Evolutionary conservation across 2,113 vertebrate species (phyloP).

Genomic region (Callopanchax toddi): DNA sequence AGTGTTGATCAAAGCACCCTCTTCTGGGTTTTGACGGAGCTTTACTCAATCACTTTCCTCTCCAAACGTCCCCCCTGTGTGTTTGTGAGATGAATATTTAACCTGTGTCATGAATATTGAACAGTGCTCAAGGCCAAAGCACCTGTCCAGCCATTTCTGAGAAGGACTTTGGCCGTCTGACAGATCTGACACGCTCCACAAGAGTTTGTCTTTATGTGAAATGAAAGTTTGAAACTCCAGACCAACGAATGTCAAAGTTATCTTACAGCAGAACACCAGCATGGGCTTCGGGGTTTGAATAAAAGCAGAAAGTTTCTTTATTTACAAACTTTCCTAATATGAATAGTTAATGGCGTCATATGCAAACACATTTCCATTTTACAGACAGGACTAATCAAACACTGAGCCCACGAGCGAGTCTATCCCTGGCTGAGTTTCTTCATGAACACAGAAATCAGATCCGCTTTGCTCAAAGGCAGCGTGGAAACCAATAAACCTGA

Average conservation of each 20-base stretch:
- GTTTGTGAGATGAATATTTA: slow-evolving; percentile 62
- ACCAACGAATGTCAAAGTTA: no score
- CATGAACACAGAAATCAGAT: slow-evolving; percentile 19
- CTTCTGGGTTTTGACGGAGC: slow-evolving; percentile 10
- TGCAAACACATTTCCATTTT: slow-evolving; percentile 26
- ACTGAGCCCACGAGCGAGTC: slow-evolving; percentile 13
- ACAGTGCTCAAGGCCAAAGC: slow-evolving; percentile 50
- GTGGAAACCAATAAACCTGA: slow-evolving; percentile 24
- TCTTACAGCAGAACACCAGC: no score
- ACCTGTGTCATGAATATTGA: slow-evolving; percentile 61
- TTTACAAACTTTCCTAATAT: slow-evolving; percentile 35
- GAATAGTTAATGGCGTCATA: slow-evolving; percentile 25
- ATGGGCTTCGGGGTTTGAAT: neutral
- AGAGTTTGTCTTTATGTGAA: no score
- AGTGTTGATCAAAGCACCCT: slow-evolving; percentile 20
- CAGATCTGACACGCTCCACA: slow-evolving; percentile 5
- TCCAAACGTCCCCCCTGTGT: slow-evolving; percentile 36
- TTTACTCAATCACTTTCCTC: slow-evolving; percentile 33
- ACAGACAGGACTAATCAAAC: slow-evolving; percentile 25
- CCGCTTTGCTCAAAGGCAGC: slow-evolving; percentile 4
- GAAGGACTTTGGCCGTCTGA: slow-evolving; percentile 22
- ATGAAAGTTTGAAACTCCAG: no score
- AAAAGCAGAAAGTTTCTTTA: slow-evolving; percentile 14
- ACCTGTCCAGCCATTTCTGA: slow-evolving; percentile 47
- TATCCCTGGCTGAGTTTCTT: slow-evolving; percentile 13